Evolutionary conservation across 2,888 invertebrate species (phyloP).

Genomic region (Serrognathus titanus): DNA sequence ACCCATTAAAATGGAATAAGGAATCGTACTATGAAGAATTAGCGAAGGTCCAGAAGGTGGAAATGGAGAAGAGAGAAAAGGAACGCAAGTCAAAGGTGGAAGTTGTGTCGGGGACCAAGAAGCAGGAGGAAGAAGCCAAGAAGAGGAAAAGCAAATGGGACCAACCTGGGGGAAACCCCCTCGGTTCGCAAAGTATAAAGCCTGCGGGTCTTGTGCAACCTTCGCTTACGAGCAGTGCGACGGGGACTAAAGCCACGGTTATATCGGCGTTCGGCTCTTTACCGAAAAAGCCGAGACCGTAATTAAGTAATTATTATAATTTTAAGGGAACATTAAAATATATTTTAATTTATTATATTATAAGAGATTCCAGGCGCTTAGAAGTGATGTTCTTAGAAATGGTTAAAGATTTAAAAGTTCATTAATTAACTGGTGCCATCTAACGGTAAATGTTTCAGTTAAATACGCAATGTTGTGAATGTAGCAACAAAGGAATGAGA

Average conservation of each 20-base stretch:
- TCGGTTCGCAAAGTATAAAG: constrained; percentile 57
- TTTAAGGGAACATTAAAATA: background rate
- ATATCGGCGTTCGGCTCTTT: constrained; percentile 91
- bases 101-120: constrained; percentile 66
- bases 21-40: constrained; percentile 93
- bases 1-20: constrained; percentile 87
- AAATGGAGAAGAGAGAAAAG: constrained; percentile 90
- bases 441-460: no score
- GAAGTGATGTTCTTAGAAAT: no score
- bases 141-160: constrained; percentile 91
- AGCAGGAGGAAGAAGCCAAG: constrained; percentile 70
- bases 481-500: no score
- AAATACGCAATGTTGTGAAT: no score
- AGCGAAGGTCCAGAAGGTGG: constrained; percentile 81
- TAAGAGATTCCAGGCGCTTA: no score
- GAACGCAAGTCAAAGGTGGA: constrained; percentile 86
- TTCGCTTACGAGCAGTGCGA: constrained; percentile 74
- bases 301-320: background rate
- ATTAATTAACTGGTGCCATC: no score
- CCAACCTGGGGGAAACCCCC: constrained; percentile 65
- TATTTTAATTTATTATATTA: background rate
- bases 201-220: constrained; percentile 69
- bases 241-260: constrained; percentile 87
- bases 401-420: no score
- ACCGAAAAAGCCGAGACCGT: constrained; percentile 69